Percentiles rank a stretch among this genome's conserved stretches.
Evolutionary conservation across 2,797 vertebrate genomes (phyloP).

Genomic region (Pangasius krempfi): DNA sequence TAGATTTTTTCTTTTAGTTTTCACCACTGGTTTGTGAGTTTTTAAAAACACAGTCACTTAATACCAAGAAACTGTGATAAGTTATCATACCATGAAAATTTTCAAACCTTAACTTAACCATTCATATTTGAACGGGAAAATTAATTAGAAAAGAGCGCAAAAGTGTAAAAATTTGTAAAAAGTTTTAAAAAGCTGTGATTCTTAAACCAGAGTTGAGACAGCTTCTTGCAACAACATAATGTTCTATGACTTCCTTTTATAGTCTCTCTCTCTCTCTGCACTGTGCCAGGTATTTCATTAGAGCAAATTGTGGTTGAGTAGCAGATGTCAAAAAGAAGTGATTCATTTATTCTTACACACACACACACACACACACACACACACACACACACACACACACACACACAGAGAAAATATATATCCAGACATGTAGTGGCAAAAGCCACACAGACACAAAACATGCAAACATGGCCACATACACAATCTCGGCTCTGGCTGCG

Average conservation of each 20-base stretch:
- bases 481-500: neutral
- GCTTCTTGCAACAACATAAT: neutral
- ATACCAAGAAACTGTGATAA: too few relatives aligned
- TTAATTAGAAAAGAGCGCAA: neutral
- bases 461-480: neutral
- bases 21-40: neutral
- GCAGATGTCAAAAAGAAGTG: slow-evolving; percentile 15
- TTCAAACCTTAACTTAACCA: neutral
- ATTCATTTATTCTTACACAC: neutral
- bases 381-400: slow-evolving; percentile 25
- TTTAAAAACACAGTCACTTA: too few relatives aligned
- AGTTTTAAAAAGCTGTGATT: neutral
- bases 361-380: slow-evolving; percentile 12
- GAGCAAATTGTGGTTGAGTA: slow-evolving; percentile 1
- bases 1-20: neutral
- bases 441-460: neutral
- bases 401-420: slow-evolving; percentile 2
- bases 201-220: neutral
- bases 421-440: neutral
- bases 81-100: neutral
- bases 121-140: neutral
- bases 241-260: neutral
- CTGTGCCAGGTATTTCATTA: slow-evolving; percentile 24
- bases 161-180: neutral
- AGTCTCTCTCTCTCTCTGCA: neutral